Percentiles rank a stretch among this genome's conserved stretches.
phyloP scores from a whole-genome alignment of 2,797 vertebrate genomes.

The Euthynnus affinis region DNA sequence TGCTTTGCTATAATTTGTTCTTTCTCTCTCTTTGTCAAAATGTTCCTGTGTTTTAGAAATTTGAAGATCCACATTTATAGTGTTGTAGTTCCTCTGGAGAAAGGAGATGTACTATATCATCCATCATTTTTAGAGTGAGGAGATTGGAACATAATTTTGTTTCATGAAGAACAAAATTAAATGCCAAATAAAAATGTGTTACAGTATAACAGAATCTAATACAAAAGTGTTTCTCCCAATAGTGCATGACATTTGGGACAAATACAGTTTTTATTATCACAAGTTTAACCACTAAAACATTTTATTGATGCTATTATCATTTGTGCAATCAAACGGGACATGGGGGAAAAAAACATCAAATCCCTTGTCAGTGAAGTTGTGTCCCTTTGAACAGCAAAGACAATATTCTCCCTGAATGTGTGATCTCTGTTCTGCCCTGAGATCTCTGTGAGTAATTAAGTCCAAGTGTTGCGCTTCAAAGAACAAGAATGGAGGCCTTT shows the following conservation, averaged over 20 bases:
- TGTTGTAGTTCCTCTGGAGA: too few species aligned
- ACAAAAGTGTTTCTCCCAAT: neutral
- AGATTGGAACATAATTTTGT: neutral
- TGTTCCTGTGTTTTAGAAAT: too few species aligned
- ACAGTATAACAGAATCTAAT: neutral
- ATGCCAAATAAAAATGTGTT: neutral
- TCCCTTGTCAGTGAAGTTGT: neutral
- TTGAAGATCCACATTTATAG: too few species aligned
- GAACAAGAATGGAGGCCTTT: neutral
- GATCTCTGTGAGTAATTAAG: neutral
- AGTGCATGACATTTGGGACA: neutral
- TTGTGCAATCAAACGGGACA: constrained; percentile 17
- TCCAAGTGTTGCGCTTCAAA: neutral
- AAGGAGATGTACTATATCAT: too few species aligned
- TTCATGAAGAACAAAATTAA: neutral
- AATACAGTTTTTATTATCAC: constrained; percentile 23
- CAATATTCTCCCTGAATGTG: neutral
- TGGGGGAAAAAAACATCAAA: neutral
- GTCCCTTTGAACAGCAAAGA: neutral
- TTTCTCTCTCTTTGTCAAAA: too few species aligned
- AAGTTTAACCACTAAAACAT: constrained; percentile 17
- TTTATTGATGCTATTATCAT: neutral
- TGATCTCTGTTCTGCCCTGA: neutral
- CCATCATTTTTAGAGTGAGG: too few species aligned
- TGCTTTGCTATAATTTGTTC: too few species aligned